Conservation (phyloP, 2,888 invertebrate species). For the Pyrrhia umbra region DNA sequence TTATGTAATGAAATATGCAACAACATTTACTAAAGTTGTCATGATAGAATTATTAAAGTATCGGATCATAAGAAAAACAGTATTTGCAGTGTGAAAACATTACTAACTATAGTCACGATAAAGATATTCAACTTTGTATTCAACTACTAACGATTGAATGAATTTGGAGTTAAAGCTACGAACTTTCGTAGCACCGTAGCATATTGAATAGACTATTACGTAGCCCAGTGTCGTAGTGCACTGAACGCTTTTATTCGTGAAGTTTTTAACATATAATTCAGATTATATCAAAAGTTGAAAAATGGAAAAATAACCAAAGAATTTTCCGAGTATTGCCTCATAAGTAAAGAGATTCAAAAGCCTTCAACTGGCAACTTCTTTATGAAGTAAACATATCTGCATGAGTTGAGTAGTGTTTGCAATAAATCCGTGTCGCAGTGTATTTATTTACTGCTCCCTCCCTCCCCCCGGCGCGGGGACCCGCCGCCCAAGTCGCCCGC, state of each 20-base stretch:
- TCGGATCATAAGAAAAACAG: neutral
- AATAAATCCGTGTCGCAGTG: constrained; percentile 85
- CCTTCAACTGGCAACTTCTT: constrained; percentile 48
- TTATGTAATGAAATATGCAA: constrained; percentile 26
- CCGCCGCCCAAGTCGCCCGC: constrained; percentile 66
- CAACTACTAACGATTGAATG: constrained; percentile 52
- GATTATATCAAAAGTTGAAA: constrained; percentile 5
- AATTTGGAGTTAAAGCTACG: constrained; percentile 44
- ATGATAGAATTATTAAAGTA: too few relatives aligned
- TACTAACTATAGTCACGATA: constrained; percentile 6
- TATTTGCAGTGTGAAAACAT: neutral
- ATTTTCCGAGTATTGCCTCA: constrained; percentile 14
- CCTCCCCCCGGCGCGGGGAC: constrained; percentile 43
- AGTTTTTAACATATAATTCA: constrained; percentile 36
- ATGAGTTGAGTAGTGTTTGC: constrained; percentile 76
- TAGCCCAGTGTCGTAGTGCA: constrained; percentile 16
- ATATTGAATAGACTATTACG: constrained; percentile 35
- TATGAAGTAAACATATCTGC: constrained; percentile 64
- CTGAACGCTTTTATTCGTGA: constrained; percentile 32
- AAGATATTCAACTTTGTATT: constrained; percentile 13
- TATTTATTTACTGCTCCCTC: constrained; percentile 83
- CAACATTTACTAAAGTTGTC: constrained; percentile 16
- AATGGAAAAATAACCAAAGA: constrained; percentile 13
- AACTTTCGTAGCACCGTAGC: constrained; percentile 50
- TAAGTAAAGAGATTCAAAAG: constrained; percentile 35